phyloP scores from a whole-genome alignment of 1,140 invertebrate genomes.

The Camponotus vicinus region DNA sequence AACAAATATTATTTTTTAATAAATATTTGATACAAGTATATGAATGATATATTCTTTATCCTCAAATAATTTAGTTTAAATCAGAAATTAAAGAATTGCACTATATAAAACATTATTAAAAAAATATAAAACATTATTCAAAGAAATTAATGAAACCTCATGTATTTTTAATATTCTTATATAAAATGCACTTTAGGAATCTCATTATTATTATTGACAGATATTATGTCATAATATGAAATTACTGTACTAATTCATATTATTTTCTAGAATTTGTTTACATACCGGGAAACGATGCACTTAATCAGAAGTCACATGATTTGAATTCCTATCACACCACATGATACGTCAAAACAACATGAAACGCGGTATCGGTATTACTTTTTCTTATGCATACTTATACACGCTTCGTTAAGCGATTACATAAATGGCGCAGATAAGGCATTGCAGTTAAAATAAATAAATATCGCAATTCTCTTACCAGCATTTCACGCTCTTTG shows the following conservation, averaged over 20 bases:
- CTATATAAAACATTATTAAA: background rate
- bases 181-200: too few relatives aligned
- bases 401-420: background rate
- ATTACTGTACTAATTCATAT: background rate
- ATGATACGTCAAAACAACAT: background rate
- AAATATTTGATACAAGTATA: background rate
- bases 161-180: too few relatives aligned
- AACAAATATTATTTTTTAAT: background rate
- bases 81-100: background rate
- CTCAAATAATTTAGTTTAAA: background rate
- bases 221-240: background rate
- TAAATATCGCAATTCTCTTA: slow-evolving; percentile 15
- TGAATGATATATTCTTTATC: background rate
- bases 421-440: background rate
- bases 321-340: slow-evolving; percentile 12
- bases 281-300: background rate
- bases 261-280: background rate
- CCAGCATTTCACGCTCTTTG: slow-evolving; percentile 1
- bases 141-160: background rate
- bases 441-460: background rate
- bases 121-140: background rate
- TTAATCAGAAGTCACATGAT: background rate
- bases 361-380: background rate
- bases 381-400: background rate
- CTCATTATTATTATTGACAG: background rate